Evolutionary conservation across 1,140 invertebrate species (phyloP), one percentile per base, ranked within the genome.

Genomic region (Chlorops oryzae): DNA sequence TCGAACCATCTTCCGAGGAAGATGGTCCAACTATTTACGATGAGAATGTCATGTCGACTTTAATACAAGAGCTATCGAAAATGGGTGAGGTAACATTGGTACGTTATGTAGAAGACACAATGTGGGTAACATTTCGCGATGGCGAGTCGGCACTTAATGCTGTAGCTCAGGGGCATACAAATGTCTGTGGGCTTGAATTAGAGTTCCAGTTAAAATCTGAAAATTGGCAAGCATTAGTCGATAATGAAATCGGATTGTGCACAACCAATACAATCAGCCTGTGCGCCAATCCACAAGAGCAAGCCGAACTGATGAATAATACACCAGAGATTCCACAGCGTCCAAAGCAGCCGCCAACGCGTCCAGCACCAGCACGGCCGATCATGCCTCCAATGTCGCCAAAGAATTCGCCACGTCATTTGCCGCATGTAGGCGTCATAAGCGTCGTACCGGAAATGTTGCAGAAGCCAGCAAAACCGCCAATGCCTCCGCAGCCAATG

Each of bases 101-200:
- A 18, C 83, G 93, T 54, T 94, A 93, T 76, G 85, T 94, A n/a
- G 88, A 91, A 40, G 78, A 83, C 53, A 86, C 86, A 7, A 85
- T 96, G 72, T 90, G 88, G 83, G 81, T 96, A 9, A 94, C 90
- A 2, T 96, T 95, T 67, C 78, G 86, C 58, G 87, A 90, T 62
- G 89, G 91, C 0, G 83, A 88, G 59, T 83, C 82, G 52, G 91
- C 92, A 25, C 63, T 96, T 2, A 81, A 83, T 42, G 90, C 91
- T 6, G 79, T 74, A 3, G 74, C 74, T 43, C 74, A 76, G 24
- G 61, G 70, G 38, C 65, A 75, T 38, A 77, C 76, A 3, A 72
- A 84, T 69, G 78, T 91, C 25, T 82, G 81, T 55, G 84, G 84
- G 5, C 78, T 86, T 53, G 74, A 77, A 5, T 73, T 96, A 5